These are phyloP conservation scores for Champsocephalus esox DNA, from an alignment of 2,797 vertebrate species.

Conservation along the genomic window DNA sequence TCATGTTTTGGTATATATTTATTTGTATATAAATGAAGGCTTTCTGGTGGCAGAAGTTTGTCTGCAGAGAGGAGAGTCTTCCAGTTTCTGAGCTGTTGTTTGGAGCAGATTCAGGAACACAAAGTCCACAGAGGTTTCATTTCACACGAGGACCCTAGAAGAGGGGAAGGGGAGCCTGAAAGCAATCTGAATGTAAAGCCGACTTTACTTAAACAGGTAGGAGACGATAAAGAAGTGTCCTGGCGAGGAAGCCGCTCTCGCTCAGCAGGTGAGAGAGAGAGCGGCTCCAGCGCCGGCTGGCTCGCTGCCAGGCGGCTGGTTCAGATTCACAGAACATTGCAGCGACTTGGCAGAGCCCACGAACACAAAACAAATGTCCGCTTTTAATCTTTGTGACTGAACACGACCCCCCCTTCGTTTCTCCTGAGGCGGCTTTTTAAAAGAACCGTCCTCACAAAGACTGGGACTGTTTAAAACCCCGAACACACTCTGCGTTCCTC, in stretches of 20 bases:
- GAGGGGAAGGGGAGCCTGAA: constrained; percentile 11
- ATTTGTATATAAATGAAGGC: too few species aligned
- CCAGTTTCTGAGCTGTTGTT: constrained; percentile 58
- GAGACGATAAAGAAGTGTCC: constrained; percentile 40
- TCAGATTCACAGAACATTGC: constrained; percentile 81
- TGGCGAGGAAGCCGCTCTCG: too few species aligned
- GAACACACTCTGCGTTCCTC: background rate
- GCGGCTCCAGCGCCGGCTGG: background rate
- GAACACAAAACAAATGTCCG: constrained; percentile 78
- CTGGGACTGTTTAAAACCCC: constrained; percentile 66
- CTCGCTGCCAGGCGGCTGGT: constrained; percentile 61
- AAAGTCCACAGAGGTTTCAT: constrained; percentile 28
- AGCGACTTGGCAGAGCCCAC: constrained; percentile 71
- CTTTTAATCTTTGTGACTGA: constrained; percentile 72
- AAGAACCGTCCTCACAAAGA: constrained; percentile 75
- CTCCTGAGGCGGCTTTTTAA: constrained; percentile 21
- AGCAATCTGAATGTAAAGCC: constrained; percentile 44
- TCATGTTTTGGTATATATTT: too few species aligned
- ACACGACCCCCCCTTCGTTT: constrained; percentile 25
- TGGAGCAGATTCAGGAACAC: constrained; percentile 51
- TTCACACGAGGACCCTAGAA: constrained; percentile 29
- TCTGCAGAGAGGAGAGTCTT: constrained; percentile 62
- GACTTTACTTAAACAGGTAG: constrained; percentile 81
- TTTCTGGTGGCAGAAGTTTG: background rate
- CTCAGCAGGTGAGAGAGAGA: too few species aligned